Base-by-base conservation (phyloP, 2,797 vertebrate species). In the Peromyscus aztecus region DNA sequence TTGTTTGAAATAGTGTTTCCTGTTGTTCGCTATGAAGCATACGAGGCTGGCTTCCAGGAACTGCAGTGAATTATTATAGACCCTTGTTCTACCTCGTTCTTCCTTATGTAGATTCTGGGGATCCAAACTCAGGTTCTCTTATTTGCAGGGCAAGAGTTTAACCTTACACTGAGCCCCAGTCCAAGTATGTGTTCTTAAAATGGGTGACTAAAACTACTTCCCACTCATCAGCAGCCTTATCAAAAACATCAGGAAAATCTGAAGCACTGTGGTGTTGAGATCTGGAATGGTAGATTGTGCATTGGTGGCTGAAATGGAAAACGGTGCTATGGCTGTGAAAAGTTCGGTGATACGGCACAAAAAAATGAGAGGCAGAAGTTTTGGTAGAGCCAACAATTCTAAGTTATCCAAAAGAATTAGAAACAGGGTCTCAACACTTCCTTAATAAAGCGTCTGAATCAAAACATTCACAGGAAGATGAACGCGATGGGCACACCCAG, bases 401-500 rank as follows among this genome's bases (percentile, higher is more conserved):
- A 13, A 37, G 19, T 4, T 19, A 46, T 4, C 16, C 31, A n/a
- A 73, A 87, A 31, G 46, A 91, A 61, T 10, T 27, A 73, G 49
- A 77, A 82, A 55, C 43, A 71, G n/a, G n/a, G 12, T 49, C 55
- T 69, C 16, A 7, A 40, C 4, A 27, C 55, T 49, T 61, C 29
- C 23, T 80, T 73, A 71, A 63, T 1, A 80, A 63, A 23, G 14
- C 43, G 82, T 75, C 82, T 65, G 55, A 31, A 57, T 11, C 46
- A 59, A 86, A 80, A 49, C 11, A 16, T 52, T 59, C 43, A 21
- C 31, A 12, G 6, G 67, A 27, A 49, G n/a, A 76, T 27, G 63
- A 81, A 91, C n/a, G 40, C 9, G 63, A 76, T 17, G 2, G 0
- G 6, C 4, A 29, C 0, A 3, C 61, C 1, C 3, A 8, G 11